phyloP scores from a whole-genome alignment of 2,113 vertebrate species.

The Mirza zaza region DNA sequence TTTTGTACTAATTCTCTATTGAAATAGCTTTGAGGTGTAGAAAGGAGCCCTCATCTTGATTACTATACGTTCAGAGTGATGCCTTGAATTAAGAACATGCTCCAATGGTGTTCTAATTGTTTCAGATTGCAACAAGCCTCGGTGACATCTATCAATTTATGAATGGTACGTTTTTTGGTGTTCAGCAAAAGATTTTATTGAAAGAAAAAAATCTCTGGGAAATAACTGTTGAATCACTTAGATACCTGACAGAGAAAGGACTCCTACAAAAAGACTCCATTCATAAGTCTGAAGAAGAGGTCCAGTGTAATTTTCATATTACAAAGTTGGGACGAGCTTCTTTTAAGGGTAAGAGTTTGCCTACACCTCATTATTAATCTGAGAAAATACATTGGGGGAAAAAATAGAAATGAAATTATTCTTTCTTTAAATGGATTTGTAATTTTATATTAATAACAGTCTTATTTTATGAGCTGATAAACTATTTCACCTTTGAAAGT shows the following conservation, averaged over 20 bases:
- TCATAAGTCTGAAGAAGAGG: conserved; percentile 40
- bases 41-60: background rate
- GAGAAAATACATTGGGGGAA: background rate
- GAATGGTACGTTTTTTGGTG: conserved; percentile 88
- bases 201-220: conserved; percentile 87
- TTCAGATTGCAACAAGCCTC: conserved; percentile 87
- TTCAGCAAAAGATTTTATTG: conserved; percentile 88
- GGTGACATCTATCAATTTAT: conserved; percentile 88
- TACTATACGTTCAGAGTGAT: background rate
- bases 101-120: conserved; percentile 47
- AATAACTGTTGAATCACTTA: conserved; percentile 83
- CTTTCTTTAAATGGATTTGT: conserved; percentile 23
- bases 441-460: conserved; percentile 25
- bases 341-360: conserved; percentile 88
- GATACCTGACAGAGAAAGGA: conserved; percentile 86
- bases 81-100: conserved; percentile 36
- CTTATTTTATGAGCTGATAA: background rate
- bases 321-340: conserved; percentile 92
- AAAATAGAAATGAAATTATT: conserved; percentile 24
- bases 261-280: conserved; percentile 82
- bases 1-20: conserved; percentile 17
- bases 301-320: conserved; percentile 80
- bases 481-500: background rate
- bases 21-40: background rate
- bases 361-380: conserved; percentile 7